phyloP scores from a whole-genome alignment of 2,797 vertebrate genomes.

The Sitta carolinensis region DNA sequence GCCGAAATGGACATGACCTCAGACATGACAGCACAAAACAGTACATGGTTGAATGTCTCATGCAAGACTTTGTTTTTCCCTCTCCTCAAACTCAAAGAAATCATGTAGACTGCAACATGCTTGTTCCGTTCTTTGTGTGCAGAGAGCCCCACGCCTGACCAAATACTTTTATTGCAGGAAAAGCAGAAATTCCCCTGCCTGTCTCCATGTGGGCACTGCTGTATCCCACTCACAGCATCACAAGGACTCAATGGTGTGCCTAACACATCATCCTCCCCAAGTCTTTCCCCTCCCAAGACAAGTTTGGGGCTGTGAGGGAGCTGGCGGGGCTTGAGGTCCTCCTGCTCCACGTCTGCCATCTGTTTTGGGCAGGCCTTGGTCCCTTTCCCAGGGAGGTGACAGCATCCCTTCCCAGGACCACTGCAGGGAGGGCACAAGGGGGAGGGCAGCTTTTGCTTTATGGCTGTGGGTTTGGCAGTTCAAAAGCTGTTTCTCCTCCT shows the following conservation, averaged over 20 bases:
- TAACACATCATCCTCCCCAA: background rate
- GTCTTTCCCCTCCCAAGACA: background rate
- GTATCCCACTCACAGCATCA: background rate
- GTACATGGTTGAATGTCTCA: background rate
- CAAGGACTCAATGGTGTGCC: accelerated
- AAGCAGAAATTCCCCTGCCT: background rate
- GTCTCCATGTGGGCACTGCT: background rate
- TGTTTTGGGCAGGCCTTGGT: slow-evolving; percentile 19
- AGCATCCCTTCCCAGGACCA: background rate
- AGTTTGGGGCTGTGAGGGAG: background rate
- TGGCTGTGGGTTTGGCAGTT: background rate
- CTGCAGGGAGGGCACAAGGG: background rate
- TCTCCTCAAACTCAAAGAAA: background rate
- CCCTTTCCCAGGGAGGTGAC: slow-evolving; percentile 8
- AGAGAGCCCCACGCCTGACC: accelerated
- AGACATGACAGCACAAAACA: background rate
- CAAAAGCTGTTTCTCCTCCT: background rate
- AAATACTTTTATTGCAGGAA: accelerated
- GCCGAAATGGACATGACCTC: background rate
- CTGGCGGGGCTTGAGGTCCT: background rate
- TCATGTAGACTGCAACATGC: background rate
- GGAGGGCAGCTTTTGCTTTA: background rate
- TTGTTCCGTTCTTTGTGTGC: background rate
- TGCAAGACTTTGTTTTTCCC: background rate
- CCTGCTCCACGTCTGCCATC: background rate